Percentiles rank a stretch among this genome's conserved stretches.
Conservation (phyloP, 2,888 invertebrate genomes). For the Ceraclea dissimilis region DNA sequence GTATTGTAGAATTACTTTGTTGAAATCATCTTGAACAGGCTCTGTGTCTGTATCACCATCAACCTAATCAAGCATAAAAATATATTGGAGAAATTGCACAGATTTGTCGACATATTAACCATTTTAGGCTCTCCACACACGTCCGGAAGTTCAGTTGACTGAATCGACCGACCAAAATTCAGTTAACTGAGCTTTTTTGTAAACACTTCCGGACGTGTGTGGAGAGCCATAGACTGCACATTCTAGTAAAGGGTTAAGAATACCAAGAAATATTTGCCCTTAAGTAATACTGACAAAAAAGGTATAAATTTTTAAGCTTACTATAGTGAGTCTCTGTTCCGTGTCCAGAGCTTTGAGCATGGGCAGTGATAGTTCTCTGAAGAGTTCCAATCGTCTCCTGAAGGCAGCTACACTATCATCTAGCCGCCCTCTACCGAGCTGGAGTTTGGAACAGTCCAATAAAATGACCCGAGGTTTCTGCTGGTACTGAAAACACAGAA, state of each 20-base stretch:
- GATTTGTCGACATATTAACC: too few species aligned
- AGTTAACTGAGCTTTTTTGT: too few species aligned
- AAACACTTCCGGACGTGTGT: too few species aligned
- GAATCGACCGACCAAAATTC: too few species aligned
- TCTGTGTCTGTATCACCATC: conserved; percentile 79
- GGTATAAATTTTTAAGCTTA: too few species aligned
- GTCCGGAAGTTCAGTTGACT: too few species aligned
- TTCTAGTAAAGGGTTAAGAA: too few species aligned
- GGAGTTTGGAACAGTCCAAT: conserved; percentile 85
- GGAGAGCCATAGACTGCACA: too few species aligned
- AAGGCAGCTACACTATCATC: conserved; percentile 86
- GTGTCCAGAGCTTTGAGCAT: conserved; percentile 82
- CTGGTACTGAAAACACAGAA: conserved; percentile 52
- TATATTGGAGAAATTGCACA: too few species aligned
- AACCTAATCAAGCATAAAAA: conserved; percentile 47
- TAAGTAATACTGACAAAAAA: too few species aligned
- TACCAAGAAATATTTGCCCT: too few species aligned
- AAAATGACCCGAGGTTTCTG: conserved; percentile 73
- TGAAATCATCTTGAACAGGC: conserved; percentile 72
- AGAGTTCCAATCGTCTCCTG: conserved; percentile 72
- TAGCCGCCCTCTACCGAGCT: conserved; percentile 72
- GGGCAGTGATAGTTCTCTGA: conserved; percentile 79
- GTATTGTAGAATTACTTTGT: conserved; percentile 59
- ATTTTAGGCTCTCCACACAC: too few species aligned
- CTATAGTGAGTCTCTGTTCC: conserved; percentile 74